A percentile compares a stretch with the other conserved stretches of the same genome.
These are phyloP conservation scores for Eubasilissa splendida DNA, from an alignment of 2,888 invertebrate species.

Conservation along the genomic window DNA sequence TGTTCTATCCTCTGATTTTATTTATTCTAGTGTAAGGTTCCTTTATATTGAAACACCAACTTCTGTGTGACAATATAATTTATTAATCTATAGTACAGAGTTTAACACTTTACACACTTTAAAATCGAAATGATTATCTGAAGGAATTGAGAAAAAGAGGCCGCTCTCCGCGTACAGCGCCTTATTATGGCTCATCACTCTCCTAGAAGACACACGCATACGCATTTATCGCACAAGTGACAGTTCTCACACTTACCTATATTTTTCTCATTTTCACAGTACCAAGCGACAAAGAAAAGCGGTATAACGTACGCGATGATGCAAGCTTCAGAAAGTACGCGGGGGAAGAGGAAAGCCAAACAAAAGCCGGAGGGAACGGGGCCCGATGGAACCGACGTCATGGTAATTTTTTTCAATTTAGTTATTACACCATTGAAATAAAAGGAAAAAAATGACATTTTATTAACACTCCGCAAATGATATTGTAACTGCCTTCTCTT, in stretches of 20 bases:
- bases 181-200: too few species aligned
- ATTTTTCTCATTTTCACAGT: constrained; percentile 43
- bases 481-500: constrained; percentile 37
- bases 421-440: neutral
- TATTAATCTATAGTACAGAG: too few species aligned
- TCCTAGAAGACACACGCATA: too few species aligned
- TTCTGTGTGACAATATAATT: too few species aligned
- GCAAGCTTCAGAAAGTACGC: constrained; percentile 61
- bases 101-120: too few species aligned
- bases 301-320: constrained; percentile 66
- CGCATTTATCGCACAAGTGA: too few species aligned
- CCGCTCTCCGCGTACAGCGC: too few species aligned
- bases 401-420: constrained; percentile 64
- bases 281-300: constrained; percentile 66
- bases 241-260: neutral
- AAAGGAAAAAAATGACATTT: neutral
- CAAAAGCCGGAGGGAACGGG: constrained; percentile 71
- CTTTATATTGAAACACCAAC: too few species aligned
- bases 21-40: too few species aligned
- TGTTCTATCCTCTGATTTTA: too few species aligned
- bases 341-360: constrained; percentile 68
- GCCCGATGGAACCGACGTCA: constrained; percentile 74
- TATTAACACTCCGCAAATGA: neutral
- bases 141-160: too few species aligned
- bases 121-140: too few species aligned